phyloP scores from a whole-genome alignment of 2,888 invertebrate genomes.

The Beris morrisii region DNA sequence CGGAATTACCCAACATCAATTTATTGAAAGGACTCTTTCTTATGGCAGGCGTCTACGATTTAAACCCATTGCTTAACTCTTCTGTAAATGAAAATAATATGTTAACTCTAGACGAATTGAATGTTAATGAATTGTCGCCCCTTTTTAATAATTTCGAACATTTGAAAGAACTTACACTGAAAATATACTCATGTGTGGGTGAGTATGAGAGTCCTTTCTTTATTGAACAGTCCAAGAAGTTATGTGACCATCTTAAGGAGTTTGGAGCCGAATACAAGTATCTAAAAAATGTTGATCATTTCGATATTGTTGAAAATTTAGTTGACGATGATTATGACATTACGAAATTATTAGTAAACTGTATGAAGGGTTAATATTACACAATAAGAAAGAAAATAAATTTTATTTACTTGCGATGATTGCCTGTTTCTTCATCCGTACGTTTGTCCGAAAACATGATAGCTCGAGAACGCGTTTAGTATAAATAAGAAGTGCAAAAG shows the following conservation, averaged over 20 bases:
- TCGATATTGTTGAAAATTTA: constrained; percentile 74
- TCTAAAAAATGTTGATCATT: constrained; percentile 70
- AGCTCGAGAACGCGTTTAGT: too few relatives aligned
- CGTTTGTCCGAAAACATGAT: too few relatives aligned
- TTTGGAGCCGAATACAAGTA: constrained; percentile 62
- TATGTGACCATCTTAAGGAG: constrained; percentile 59
- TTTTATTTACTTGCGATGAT: neutral
- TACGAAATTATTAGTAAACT: constrained; percentile 50
- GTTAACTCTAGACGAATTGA: constrained; percentile 61
- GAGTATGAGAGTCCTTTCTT: constrained; percentile 56
- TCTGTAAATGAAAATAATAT: constrained; percentile 70
- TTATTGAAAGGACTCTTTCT: constrained; percentile 67
- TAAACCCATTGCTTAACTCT: constrained; percentile 63
- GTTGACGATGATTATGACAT: constrained; percentile 59
- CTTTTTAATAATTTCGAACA: constrained; percentile 56
- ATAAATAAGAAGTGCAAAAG: too few relatives aligned
- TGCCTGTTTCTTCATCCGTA: neutral
- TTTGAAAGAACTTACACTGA: constrained; percentile 51
- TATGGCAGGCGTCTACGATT: constrained; percentile 77
- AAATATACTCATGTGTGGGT: constrained; percentile 45
- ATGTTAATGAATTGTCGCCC: constrained; percentile 61
- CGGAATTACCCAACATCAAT: constrained; percentile 42
- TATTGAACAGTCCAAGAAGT: constrained; percentile 66
- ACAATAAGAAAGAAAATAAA: neutral
- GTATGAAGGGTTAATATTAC: neutral